Percentiles rank a stretch among this genome's conserved stretches.
Evolutionary conservation across 2,888 invertebrate genomes (phyloP).

Genomic region (Acanthoscelides obtectus): DNA sequence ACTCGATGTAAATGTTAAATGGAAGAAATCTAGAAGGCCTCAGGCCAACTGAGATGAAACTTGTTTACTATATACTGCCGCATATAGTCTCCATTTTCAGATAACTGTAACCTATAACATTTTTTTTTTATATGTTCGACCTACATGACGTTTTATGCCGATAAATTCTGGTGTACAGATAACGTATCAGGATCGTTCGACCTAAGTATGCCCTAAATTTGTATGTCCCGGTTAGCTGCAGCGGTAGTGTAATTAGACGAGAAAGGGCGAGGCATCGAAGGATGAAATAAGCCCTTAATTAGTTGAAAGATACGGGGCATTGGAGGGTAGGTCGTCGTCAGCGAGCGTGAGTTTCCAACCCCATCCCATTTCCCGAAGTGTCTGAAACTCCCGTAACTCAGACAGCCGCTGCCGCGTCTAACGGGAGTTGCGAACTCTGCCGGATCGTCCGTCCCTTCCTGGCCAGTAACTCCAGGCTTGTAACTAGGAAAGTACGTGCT

Average conservation of each 20-base stretch:
- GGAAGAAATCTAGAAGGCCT: too few species aligned
- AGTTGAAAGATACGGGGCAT: background rate
- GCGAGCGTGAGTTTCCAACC: background rate
- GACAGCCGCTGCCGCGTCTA: background rate
- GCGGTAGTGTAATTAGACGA: background rate
- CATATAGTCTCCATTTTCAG: too few species aligned
- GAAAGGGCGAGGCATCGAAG: background rate
- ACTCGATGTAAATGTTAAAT: too few species aligned
- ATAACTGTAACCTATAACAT: too few species aligned
- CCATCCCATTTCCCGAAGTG: background rate
- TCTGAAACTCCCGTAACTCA: background rate
- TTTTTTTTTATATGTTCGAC: too few species aligned
- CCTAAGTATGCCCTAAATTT: background rate
- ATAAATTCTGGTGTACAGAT: background rate
- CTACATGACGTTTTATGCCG: background rate
- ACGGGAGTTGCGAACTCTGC: background rate
- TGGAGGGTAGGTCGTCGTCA: background rate
- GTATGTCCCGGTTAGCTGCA: background rate
- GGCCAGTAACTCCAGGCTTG: background rate
- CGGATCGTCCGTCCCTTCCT: background rate
- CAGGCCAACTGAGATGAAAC: too few species aligned
- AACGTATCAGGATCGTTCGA: background rate
- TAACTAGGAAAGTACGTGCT: background rate
- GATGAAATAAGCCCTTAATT: background rate
- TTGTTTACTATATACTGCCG: too few species aligned